Conservation (phyloP, 2,797 vertebrate species). For the Gallinago stenura region DNA sequence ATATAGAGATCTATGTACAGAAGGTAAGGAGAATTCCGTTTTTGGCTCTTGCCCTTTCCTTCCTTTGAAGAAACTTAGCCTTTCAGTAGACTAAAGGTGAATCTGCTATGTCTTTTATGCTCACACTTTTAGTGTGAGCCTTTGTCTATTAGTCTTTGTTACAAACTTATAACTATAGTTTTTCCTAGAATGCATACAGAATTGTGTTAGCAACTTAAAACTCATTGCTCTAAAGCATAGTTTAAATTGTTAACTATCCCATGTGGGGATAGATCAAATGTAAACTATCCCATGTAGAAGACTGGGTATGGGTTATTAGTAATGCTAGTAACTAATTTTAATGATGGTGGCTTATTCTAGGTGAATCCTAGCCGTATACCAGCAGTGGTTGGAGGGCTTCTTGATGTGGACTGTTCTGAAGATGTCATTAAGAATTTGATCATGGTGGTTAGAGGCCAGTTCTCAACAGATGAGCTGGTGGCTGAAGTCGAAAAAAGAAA, state of each 20-base stretch:
- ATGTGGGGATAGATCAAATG: too few relatives aligned
- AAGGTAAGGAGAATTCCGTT: constrained; percentile 82
- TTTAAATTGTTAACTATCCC: not conserved
- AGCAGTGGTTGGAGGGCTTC: constrained; percentile 93
- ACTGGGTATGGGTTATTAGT: not conserved
- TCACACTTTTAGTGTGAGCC: not conserved
- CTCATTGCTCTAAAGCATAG: not conserved
- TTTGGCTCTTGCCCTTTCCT: not conserved
- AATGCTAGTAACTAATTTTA: not conserved
- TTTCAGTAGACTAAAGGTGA: not conserved
- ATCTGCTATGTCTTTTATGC: not conserved
- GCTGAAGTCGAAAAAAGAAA: constrained; percentile 97
- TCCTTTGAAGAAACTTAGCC: not conserved
- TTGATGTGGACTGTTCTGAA: constrained; percentile 95
- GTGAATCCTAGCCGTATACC: constrained; percentile 94
- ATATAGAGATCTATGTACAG: constrained; percentile 96
- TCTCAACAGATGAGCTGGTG: constrained; percentile 90
- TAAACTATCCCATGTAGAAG: not conserved
- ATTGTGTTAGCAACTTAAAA: not conserved
- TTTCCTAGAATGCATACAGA: not conserved
- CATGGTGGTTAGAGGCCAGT: constrained; percentile 88
- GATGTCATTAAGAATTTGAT: constrained; percentile 94
- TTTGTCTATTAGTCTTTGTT: not conserved
- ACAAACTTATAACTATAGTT: not conserved
- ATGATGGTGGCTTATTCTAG: constrained; percentile 72